Percentiles rank a stretch among this genome's conserved stretches.
These are phyloP conservation scores for Batillaria attramentaria DNA, from an alignment of 1,140 invertebrate genomes.

Conservation along the genomic window DNA sequence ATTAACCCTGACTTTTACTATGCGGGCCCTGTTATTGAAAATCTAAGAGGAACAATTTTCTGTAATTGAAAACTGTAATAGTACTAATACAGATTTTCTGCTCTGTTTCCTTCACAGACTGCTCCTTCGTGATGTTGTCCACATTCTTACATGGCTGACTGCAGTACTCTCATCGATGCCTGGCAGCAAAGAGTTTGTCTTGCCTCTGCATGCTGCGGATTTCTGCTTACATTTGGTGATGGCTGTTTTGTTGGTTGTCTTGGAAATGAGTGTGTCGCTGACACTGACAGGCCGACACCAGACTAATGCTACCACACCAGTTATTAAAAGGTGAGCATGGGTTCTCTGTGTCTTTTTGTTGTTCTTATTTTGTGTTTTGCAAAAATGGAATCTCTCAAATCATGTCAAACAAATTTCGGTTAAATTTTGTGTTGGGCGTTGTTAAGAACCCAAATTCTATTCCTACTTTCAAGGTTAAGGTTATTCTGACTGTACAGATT, in stretches of 20 bases:
- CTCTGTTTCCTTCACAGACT: not conserved
- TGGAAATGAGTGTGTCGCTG: not conserved
- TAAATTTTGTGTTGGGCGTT: not conserved
- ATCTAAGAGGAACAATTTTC: no score
- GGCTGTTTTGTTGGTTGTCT: not conserved
- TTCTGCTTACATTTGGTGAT: no score
- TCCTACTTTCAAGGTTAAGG: no score
- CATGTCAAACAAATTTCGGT: not conserved
- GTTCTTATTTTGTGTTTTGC: not conserved
- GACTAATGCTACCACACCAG: not conserved
- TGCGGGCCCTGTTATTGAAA: no score
- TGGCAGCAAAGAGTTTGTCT: no score
- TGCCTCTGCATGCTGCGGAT: not conserved
- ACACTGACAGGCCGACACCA: not conserved
- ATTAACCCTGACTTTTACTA: no score
- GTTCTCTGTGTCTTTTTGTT: not conserved
- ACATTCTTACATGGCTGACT: slow-evolving; percentile 12
- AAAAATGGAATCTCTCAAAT: not conserved
- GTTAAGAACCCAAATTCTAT: no score
- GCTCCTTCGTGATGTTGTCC: not conserved
- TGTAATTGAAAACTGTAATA: no score
- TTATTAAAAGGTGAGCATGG: slow-evolving; percentile 6
- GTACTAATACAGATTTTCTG: no score
- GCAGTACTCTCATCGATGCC: not conserved
- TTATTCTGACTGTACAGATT: not conserved